Base-by-base conservation (phyloP, 2,797 vertebrate species). In the Sparidentex hasta region DNA sequence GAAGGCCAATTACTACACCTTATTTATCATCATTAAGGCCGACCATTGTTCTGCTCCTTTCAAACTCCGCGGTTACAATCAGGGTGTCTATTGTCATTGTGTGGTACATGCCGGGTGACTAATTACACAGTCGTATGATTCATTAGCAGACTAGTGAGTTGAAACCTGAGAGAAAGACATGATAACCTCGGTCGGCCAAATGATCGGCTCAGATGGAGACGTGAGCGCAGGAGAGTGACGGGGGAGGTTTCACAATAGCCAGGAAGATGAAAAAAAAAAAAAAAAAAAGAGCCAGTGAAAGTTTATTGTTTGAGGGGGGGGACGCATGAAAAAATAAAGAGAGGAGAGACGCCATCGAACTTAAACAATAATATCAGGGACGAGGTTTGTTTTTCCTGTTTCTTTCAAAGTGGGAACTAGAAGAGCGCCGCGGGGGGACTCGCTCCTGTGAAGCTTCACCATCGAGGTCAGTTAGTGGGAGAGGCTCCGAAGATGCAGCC, bases 11-110 rank as follows among this genome's bases (percentile, higher is more conserved):
- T 94, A 94, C 92, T 88, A 90, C 83, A 93, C 79, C 90, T 92
- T 94, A 94, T 93, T 93, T 93, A 94, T 95, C 93, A 94, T 94
- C 92, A 93, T 95, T 93, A 94, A 81, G 88, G 86, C 75, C 82
- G 44, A 80, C 82, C 92, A 94, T 95, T 95, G 94, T 95, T 95
- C 91, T 87, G 90, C 90, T 92, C 83, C 86, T 91, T 84, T 91
- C 90, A 89, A 86, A 90, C 83, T 90, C 84, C 90, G 91, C 86
- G 91, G 90, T 94, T 94, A 93, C 93, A 94, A 95, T 95, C 93
- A 95, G 91, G 81, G 77, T 86, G 91, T 92, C 92, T 93, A 93
- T 95, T 95, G 93, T 94, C 87, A 87, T 84, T 83, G 91, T 90
- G 91, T 80, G 88, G 75, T 87, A 76, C 90, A 91, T 65, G 86